Evolutionary conservation across 2,797 vertebrate genomes (phyloP), one percentile per base, ranked within the genome.

Genomic region (Amblyraja radiata): DNA sequence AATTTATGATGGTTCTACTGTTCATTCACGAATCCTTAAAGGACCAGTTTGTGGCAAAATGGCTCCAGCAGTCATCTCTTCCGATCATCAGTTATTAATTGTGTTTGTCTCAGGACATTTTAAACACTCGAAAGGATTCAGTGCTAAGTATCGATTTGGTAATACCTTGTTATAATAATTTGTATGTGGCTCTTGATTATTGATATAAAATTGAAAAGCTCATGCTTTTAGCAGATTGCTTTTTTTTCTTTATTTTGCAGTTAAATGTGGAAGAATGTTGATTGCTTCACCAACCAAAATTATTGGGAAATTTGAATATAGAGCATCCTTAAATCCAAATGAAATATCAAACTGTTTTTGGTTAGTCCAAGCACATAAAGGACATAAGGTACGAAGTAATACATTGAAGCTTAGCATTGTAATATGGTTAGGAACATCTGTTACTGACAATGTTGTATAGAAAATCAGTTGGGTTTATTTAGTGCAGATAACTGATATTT

Each of bases 111-210:
- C 90, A 74, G 36, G 23, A 13, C 39, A 68, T 21, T 10, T 74
- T 1, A 73, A 73, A 91, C 65, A 71, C 68, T 1, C 68, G 25
- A 36, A 46, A 4, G 90, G 90, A 25, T 91, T 91, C 90, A 91
- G 90, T 91, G 90, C 90, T 91, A 91, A 91, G 39, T 91, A 91
- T 91, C 68, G 11, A 91, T 91, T 91, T 9, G 90, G 90, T 91
- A 91, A 91, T 54, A 28, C 1, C 39, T 91, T 91, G 65, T 23
- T 73, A 91, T 74, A 90, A 32, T 39, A 73, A 21, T 68, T 74
- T 39, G 2, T 5, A 1, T 46, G 65, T 8, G 39, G 21, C 46
- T 39, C 68, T 39, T 36, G 39, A 90, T 90, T 84, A 28, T 84
- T 54, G 28, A 0, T 65, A 91, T 28, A 36, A 21, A 25, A 25